Percentiles rank a stretch among this genome's conserved stretches.
phyloP scores from a whole-genome alignment of 2,888 invertebrate genomes.

The Dynastes hyllus region DNA sequence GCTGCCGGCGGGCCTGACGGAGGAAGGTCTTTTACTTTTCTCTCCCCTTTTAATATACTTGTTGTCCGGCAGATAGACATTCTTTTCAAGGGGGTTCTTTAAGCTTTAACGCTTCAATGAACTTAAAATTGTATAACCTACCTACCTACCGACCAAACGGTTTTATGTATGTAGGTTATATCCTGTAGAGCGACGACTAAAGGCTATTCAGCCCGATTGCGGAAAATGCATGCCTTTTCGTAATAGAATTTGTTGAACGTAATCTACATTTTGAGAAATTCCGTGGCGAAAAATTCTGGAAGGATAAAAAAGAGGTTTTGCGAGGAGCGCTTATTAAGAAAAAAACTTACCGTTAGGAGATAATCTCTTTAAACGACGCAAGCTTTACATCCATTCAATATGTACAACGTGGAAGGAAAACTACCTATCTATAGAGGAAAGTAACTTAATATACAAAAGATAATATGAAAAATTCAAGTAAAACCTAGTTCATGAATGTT shows the following conservation, averaged over 20 bases:
- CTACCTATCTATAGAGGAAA: too few relatives aligned
- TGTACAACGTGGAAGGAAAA: too few relatives aligned
- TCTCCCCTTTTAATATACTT: constrained; percentile 39
- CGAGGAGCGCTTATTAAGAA: too few relatives aligned
- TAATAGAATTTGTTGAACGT: constrained; percentile 30
- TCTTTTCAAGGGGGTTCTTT: constrained; percentile 41
- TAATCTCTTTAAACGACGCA: too few relatives aligned
- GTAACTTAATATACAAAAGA: too few relatives aligned
- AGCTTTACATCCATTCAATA: too few relatives aligned
- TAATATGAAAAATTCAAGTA: too few relatives aligned
- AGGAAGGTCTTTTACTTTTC: constrained; percentile 24
- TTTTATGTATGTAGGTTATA: background rate
- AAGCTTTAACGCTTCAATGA: constrained; percentile 29
- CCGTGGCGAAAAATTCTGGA: too few relatives aligned
- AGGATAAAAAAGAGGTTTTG: too few relatives aligned
- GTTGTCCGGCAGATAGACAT: constrained; percentile 44
- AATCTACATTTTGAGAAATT: constrained; percentile 16
- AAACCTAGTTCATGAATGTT: too few relatives aligned
- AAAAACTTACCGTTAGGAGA: too few relatives aligned
- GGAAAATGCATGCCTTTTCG: constrained; percentile 23
- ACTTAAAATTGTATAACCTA: constrained; percentile 9
- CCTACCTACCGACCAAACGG: background rate
- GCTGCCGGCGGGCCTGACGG: background rate
- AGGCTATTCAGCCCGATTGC: constrained; percentile 4
- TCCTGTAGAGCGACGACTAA: background rate